Base-by-base conservation (phyloP, 2,888 invertebrate genomes). In the Hypsopygia costalis region DNA sequence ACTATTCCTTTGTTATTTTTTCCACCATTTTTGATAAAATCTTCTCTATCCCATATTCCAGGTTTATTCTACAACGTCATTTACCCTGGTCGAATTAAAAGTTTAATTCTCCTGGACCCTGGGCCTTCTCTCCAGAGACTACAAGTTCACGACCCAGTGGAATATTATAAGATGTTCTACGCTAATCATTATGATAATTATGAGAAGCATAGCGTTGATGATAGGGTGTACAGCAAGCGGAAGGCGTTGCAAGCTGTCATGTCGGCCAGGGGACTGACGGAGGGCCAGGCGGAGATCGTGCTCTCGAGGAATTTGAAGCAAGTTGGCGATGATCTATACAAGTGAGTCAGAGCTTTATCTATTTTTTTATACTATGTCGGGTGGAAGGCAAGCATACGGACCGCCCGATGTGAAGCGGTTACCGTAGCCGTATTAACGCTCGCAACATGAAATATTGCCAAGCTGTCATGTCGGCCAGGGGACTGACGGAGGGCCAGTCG, bases 1-100 rank as follows among this genome's bases (percentile, higher is more conserved):
- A 67, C 64, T 89, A 60, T 64, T 90, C 89, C 30, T 62, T 65
- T 37, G 50, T 21, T 33, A 53, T 27, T 38, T 47, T 55, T 46
- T 51, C 60, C 51, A 49, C 49, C 10, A 30, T 16, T 16, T 2
- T 16, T 16, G 2, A 16, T 16, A 3, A 16, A 16, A 3, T n/a
- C n/a, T n/a, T n/a, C n/a, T n/a, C n/a, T n/a, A n/a, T n/a, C n/a
- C 16, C 16, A 11, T 27, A 29, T 55, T 61, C 0, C 58, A 87
- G 86, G 78, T 3, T 37, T 85, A 9, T 78, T 81, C 49, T 88
- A 62, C 64, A 80, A 82, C 21, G 61, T 54, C 55, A 85, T 80
- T 40, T 87, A 67, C 74, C 92, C 71, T 51, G 90, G 41, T 73
- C 75, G 66, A 68, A 90, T 72, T 46, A 75, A 55, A 56, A 91